These are phyloP conservation scores for Athalia circularis DNA, from an alignment of 2,888 invertebrate genomes.

Conservation along the genomic window DNA sequence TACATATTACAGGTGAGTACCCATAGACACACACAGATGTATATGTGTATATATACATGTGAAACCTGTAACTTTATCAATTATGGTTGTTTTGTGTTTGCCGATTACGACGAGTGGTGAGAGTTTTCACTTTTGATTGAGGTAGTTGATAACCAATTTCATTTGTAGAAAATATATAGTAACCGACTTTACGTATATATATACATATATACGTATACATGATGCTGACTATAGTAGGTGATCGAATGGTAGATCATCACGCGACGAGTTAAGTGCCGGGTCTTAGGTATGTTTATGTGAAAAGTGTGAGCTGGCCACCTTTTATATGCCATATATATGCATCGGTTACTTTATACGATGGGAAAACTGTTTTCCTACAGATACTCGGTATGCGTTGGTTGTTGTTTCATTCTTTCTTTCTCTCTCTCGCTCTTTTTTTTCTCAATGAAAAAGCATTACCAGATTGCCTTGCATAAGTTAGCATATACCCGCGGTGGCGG, in stretches of 20 bases:
- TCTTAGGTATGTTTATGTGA: neutral
- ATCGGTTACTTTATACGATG: too few relatives aligned
- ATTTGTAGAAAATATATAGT: constrained; percentile 29
- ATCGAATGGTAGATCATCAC: constrained; percentile 28
- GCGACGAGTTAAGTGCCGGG: constrained; percentile 27
- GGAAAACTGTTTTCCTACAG: constrained; percentile 20
- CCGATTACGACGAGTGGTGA: constrained; percentile 34
- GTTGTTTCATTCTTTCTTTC: too few relatives aligned
- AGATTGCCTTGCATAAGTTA: constrained; percentile 68
- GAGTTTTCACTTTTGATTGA: too few relatives aligned
- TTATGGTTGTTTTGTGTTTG: constrained; percentile 22
- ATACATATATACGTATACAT: too few relatives aligned
- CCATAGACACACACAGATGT: too few relatives aligned
- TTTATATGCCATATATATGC: too few relatives aligned
- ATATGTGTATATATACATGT: too few relatives aligned
- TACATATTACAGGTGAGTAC: neutral
- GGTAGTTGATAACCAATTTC: constrained; percentile 40
- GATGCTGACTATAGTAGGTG: neutral
- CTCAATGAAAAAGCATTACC: constrained; percentile 68
- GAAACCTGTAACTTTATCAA: constrained; percentile 32
- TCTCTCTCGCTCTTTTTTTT: constrained; percentile 1
- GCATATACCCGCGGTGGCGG: constrained; percentile 64
- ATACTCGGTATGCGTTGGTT: too few relatives aligned
- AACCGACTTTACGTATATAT: too few relatives aligned
- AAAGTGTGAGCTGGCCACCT: constrained; percentile 11